Evolutionary conservation across 2,888 invertebrate species (phyloP), one percentile per base, ranked within the genome.

Genomic region (Drosophila testacea): DNA sequence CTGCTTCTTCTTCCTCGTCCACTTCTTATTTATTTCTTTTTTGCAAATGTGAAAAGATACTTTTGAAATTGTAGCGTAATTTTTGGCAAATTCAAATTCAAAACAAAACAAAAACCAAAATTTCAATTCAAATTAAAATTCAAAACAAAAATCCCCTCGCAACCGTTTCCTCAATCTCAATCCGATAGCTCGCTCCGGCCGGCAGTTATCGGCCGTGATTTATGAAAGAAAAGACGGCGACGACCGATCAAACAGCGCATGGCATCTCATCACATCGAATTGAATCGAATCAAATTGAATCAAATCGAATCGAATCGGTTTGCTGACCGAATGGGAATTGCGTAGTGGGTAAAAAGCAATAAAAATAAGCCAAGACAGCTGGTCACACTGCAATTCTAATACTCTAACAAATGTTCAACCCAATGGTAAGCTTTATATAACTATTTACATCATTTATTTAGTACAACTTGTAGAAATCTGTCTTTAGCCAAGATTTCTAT

Each of bases 261-360:
- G 36, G 48, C 22, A 52, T 65, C 30, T 32, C 7, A 50, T 61
- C 44, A 48, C 30, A 76, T 63, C 54, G 54, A 39, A 76, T 63
- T 50, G 54, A 39, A 51, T 64, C 48, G 42, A 41, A 71, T 61
- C 54, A 65, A 51, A 22, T 22, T 2, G 22, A 22, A 22, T 11
- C 11, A 6, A 50, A 34, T 61, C 50, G 57, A 65, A 51, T 22
- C 22, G 11, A 50, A 34, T 50, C 57, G 39, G n/a, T 51, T 48
- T 48, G 62, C 55, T 62, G 76, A 57, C 67, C 75, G 79, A 75
- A 79, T 77, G 79, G 55, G 73, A 82, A 79, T 80, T 69, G 79
- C 71, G 76, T 70, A 70, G 76, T 72, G 57, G 77, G 34, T 46
- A 41, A 64, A 47, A 13, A 47, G 42, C 59, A 55, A 13, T 44